Evolutionary conservation across 2,888 invertebrate genomes (phyloP), one percentile per base, ranked within the genome.

Genomic region (Agrilus mali): DNA sequence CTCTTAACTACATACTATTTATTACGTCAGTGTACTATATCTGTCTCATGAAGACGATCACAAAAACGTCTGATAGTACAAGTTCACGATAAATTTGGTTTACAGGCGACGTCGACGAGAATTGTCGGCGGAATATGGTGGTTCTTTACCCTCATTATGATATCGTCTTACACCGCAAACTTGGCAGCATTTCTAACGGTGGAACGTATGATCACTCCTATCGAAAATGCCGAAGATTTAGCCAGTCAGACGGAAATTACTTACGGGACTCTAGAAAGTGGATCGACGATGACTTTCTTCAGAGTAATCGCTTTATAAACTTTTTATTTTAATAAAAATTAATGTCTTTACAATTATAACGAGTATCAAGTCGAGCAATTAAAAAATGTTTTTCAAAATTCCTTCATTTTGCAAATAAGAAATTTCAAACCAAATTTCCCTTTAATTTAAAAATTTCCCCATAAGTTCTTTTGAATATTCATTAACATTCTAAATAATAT

Each of bases 131-230:
- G 81, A 6, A 80, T 82, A 54, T 93, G 92, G 90, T 92, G 90
- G 86, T 90, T 92, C 63, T 90, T 92, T 65, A 89, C 88, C 0
- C 70, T 92, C 22, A 89, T 92, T 55, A 87, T 92, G 53, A 86
- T 90, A 52, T 86, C 88, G 1, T 90, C 90, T 3, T 92, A 92
- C 66, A 92, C 90, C 2, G 92, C 92, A 10, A 92, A 93, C 65
- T 69, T 93, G 55, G 92, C 92, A 1, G 92, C 92, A 16, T 93
- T 92, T 64, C 70, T 92, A 17, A 93, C 92, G 0, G 89, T 92
- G 0, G 89, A 90, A 61, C 69, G 88, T 43, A 86, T 88, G 86
- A 83, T 82, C 38, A 85, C 87, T 27, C 87, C 88, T 0, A 89
- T 90, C 42, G 82, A 89, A 62, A 82, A 80, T 59, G 84, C 86